phyloP scores from a whole-genome alignment of 2,797 vertebrate genomes.

The Labroides dimidiatus region DNA sequence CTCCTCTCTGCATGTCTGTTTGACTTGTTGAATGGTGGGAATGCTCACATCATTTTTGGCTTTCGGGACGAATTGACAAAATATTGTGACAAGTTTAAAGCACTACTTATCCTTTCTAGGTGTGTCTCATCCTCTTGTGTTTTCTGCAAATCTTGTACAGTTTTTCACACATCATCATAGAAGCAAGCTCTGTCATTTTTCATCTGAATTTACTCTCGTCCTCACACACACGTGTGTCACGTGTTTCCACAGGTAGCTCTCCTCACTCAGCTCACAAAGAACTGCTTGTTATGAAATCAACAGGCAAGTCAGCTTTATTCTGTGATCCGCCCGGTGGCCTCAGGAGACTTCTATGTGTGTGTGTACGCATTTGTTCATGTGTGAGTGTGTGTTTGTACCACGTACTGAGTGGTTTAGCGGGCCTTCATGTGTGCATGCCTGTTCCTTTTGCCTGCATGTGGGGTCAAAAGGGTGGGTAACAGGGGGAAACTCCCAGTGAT shows the following conservation, averaged over 20 bases:
- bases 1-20: too few species aligned
- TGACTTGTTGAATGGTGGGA: too few species aligned
- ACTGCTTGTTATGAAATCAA: conserved; percentile 57
- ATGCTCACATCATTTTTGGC: too few species aligned
- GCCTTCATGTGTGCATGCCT: conserved; percentile 17
- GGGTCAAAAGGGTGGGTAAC: conserved; percentile 70
- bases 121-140: too few species aligned
- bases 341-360: conserved; percentile 37
- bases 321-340: conserved; percentile 55
- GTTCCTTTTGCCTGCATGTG: conserved; percentile 48
- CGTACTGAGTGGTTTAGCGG: conserved; percentile 9
- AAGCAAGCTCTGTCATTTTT: background rate
- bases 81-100: too few species aligned
- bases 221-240: background rate
- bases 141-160: background rate
- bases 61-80: too few species aligned
- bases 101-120: too few species aligned
- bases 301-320: conserved; percentile 37
- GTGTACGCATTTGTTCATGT: conserved; percentile 5
- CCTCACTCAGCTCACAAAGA: conserved; percentile 37
- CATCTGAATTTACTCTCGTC: background rate
- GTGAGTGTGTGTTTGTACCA: conserved; percentile 12
- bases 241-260: conserved; percentile 32
- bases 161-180: conserved; percentile 2
- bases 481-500: conserved; percentile 60